A percentile compares a stretch with the other conserved stretches of the same genome.
Evolutionary conservation across 2,888 invertebrate species (phyloP).

Genomic region (Eledona agricola): DNA sequence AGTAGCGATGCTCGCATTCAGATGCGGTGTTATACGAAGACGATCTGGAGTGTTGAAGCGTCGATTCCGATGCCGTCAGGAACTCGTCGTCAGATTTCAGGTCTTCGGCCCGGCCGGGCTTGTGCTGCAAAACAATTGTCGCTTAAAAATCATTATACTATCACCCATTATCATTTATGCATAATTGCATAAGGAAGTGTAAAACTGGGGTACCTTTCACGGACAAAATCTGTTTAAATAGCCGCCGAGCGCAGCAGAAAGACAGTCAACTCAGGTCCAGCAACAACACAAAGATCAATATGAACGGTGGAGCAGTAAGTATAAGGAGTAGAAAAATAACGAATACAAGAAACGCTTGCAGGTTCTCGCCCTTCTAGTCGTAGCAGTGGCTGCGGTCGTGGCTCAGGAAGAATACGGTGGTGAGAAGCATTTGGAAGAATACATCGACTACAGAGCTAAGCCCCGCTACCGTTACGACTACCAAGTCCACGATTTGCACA

Average conservation of each 20-base stretch:
- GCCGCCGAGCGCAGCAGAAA: constrained; percentile 20
- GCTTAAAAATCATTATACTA: too few relatives aligned
- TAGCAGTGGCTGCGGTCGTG: constrained; percentile 43
- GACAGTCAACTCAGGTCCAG: constrained; percentile 47
- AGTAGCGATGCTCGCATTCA: constrained; percentile 68
- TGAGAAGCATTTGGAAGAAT: constrained; percentile 54
- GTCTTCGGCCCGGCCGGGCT: constrained; percentile 61
- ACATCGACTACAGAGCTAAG: constrained; percentile 56
- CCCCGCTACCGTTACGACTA: constrained; percentile 58
- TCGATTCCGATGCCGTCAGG: constrained; percentile 74
- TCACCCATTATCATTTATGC: too few relatives aligned
- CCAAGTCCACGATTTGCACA: constrained; percentile 56
- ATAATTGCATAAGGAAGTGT: constrained; percentile 20
- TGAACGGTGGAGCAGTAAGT: constrained; percentile 53
- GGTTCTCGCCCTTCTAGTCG: constrained; percentile 47
- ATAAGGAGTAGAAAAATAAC: constrained; percentile 1
- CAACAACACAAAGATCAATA: constrained; percentile 44
- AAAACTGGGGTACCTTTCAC: constrained; percentile 42
- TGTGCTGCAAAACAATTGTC: constrained; percentile 40
- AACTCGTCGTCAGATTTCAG: constrained; percentile 69
- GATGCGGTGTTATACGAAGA: constrained; percentile 76
- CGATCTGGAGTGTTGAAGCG: constrained; percentile 72
- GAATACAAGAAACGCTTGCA: constrained; percentile 29
- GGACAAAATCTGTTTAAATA: constrained; percentile 47
- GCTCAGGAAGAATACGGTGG: constrained; percentile 41